These are phyloP conservation scores for Riparia riparia DNA, from an alignment of 2,113 vertebrate genomes.

Conservation along the genomic window DNA sequence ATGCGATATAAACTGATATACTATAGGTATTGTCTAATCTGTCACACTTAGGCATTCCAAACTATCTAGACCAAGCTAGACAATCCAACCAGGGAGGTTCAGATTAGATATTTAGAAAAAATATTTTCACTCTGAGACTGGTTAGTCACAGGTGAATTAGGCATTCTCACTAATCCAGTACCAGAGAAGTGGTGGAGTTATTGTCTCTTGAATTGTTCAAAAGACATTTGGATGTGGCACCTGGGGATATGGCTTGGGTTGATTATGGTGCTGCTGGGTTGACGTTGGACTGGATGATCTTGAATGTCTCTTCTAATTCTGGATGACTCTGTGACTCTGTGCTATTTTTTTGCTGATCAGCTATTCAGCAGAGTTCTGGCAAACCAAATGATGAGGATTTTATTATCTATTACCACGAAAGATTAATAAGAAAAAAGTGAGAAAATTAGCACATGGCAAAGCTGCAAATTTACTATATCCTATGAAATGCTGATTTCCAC, in stretches of 20 bases:
- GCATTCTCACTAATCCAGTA: neutral
- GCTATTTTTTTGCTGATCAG: neutral
- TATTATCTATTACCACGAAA: neutral
- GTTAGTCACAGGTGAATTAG: neutral
- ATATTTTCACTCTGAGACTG: neutral
- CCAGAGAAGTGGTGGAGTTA: neutral
- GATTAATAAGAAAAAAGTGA: neutral
- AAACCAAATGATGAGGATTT: neutral
- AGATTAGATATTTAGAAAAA: neutral
- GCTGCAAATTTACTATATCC: neutral
- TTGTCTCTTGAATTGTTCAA: neutral
- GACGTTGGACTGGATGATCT: neutral
- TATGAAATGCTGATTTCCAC: neutral
- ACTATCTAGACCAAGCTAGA: neutral
- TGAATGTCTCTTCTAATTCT: neutral
- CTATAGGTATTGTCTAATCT: neutral
- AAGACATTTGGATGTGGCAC: neutral
- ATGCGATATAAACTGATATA: neutral
- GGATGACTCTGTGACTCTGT: neutral
- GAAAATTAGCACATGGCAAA: neutral
- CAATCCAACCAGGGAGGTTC: neutral
- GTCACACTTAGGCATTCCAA: neutral
- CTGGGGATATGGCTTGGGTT: neutral
- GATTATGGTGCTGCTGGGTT: neutral
- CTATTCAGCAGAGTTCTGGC: neutral